Conservation (phyloP, 2,113 vertebrate species). For the Antennarius striatus region DNA sequence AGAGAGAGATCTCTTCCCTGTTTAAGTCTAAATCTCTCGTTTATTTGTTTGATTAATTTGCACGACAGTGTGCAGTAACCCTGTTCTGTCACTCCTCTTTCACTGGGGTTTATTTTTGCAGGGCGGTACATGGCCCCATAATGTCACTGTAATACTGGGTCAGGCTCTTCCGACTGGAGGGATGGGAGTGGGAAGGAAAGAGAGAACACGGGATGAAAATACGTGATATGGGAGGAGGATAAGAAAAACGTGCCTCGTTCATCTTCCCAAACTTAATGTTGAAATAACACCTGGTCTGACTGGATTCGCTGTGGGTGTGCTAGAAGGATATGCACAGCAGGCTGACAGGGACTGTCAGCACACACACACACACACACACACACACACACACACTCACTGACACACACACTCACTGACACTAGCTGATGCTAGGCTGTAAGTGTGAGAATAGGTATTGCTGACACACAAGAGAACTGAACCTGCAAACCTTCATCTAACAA, state of each 20-base stretch:
- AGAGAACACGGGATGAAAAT: conserved; percentile 45
- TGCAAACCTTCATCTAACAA: conserved; percentile 23
- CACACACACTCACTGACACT: conserved; percentile 5
- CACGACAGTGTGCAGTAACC: conserved; percentile 59
- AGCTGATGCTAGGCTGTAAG: conserved; percentile 4
- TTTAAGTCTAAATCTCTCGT: conserved; percentile 69
- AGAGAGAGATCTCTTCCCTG: conserved; percentile 44
- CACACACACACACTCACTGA: background rate
- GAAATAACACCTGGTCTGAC: conserved; percentile 75
- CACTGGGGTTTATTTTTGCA: conserved; percentile 76
- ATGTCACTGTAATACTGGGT: conserved; percentile 80
- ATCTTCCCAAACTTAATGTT: conserved; percentile 72
- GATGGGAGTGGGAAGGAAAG: conserved; percentile 50
- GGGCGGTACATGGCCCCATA: conserved; percentile 77
- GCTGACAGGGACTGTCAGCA: conserved; percentile 57
- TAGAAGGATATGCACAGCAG: conserved; percentile 53
- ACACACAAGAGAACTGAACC: no score
- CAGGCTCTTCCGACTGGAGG: conserved; percentile 70
- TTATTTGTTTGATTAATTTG: conserved; percentile 79
- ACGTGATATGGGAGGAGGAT: conserved; percentile 38
- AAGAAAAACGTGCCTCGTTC: conserved; percentile 70
- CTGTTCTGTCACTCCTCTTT: conserved; percentile 73
- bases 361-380: conserved; percentile 10
- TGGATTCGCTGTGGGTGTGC: conserved; percentile 67
- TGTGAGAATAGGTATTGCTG: background rate